phyloP scores from a whole-genome alignment of 1,140 invertebrate genomes.

The Cydia fagiglandana region DNA sequence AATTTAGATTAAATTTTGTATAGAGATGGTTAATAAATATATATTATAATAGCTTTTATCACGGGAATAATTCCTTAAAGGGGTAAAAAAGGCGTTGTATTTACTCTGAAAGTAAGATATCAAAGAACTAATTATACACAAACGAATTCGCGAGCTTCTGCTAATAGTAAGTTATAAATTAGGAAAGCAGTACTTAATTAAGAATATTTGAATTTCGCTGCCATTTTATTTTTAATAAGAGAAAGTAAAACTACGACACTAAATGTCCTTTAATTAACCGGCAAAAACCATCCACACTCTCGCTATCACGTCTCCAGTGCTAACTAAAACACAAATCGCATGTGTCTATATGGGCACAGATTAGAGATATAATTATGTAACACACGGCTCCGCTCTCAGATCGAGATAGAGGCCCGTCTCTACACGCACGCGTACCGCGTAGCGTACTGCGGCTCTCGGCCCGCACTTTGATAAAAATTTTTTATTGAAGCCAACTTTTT shows the following conservation, averaged over 20 bases:
- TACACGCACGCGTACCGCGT: conserved; percentile 1
- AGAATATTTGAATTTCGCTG: no score
- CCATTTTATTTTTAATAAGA: no score
- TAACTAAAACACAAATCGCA: conserved; percentile 26
- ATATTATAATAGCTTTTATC: no score
- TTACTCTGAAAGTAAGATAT: no score
- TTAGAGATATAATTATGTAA: conserved; percentile 33
- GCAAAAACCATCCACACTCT: neutral
- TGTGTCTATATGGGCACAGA: conserved; percentile 33
- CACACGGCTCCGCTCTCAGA: conserved; percentile 20
- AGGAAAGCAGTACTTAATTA: no score
- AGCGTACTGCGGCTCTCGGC: neutral
- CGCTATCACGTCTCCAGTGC: conserved; percentile 22
- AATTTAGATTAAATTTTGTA: no score
- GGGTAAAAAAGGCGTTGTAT: no score
- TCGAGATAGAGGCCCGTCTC: conserved; percentile 4
- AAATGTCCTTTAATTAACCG: neutral
- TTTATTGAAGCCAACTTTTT: neutral
- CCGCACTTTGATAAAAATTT: conserved; percentile 15
- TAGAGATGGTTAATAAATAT: no score
- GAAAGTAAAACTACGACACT: neutral
- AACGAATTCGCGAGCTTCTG: no score
- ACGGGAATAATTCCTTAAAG: no score
- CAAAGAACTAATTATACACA: no score
- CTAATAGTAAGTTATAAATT: no score